These are phyloP conservation scores for Drosophila greeni DNA, from an alignment of 2,888 invertebrate species.

Conservation along the genomic window DNA sequence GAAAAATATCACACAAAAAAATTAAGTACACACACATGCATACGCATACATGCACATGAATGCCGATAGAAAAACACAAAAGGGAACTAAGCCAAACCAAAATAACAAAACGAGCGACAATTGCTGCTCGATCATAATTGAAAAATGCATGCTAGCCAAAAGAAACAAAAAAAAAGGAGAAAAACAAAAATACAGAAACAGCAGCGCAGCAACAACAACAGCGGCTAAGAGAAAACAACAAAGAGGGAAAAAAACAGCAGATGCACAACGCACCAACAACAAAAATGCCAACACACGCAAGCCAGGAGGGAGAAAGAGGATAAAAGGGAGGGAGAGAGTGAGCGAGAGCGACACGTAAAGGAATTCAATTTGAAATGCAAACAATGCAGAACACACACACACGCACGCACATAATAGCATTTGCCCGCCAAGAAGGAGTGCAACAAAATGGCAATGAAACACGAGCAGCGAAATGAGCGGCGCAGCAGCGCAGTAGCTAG, in stretches of 20 bases:
- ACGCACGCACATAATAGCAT: constrained; percentile 31
- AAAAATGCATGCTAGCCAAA: constrained; percentile 62
- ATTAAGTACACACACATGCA: constrained; percentile 14
- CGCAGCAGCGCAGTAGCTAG: constrained; percentile 27
- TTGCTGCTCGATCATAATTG: constrained; percentile 73
- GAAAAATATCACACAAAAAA: constrained; percentile 26
- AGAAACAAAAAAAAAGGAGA: constrained; percentile 30
- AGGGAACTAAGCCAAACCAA: constrained; percentile 67
- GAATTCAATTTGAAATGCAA: constrained; percentile 74
- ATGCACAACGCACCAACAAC: constrained; percentile 59
- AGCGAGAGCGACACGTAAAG: constrained; percentile 46
- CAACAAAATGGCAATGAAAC: constrained; percentile 74
- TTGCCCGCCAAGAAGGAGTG: constrained; percentile 66
- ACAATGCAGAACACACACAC: constrained; percentile 58
- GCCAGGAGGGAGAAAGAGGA: constrained; percentile 3
- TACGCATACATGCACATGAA: constrained; percentile 10
- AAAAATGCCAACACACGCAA: constrained; percentile 63
- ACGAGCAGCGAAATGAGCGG: constrained; percentile 37
- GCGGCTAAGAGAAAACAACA: constrained; percentile 35
- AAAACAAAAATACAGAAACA: constrained; percentile 21
- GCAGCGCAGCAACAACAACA: constrained; percentile 30
- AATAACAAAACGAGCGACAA: constrained; percentile 72
- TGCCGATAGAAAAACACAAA: constrained; percentile 38
- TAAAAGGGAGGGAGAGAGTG: not conserved
- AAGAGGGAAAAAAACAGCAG: constrained; percentile 65